These are phyloP conservation scores for Drosophila nr. perissopoda DNA, from an alignment of 2,888 invertebrate genomes.

Conservation along the genomic window DNA sequence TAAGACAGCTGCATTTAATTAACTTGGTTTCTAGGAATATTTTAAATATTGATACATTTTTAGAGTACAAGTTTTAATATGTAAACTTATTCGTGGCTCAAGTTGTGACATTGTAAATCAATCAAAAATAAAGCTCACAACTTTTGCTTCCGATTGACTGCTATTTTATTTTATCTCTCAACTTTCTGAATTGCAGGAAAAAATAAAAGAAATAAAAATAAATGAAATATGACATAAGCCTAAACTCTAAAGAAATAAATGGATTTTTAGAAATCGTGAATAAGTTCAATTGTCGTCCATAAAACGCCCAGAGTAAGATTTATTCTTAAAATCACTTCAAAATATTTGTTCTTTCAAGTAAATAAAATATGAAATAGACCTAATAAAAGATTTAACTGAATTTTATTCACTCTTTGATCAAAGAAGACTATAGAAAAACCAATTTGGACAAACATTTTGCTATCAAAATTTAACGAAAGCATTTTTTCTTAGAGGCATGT, in stretches of 20 bases:
- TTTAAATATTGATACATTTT: conserved; percentile 1
- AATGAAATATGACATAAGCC: neutral
- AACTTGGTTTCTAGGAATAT: neutral
- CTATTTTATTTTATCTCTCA: neutral
- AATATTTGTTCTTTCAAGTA: neutral
- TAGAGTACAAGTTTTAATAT: neutral
- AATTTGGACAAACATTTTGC: neutral
- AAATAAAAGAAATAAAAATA: neutral
- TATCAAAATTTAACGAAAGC: neutral
- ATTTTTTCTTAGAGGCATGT: neutral
- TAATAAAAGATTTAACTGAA: neutral
- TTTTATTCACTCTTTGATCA: neutral
- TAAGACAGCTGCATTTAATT: conserved; percentile 28
- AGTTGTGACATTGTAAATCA: neutral
- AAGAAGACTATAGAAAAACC: neutral
- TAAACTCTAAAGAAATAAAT: neutral
- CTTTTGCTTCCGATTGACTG: neutral
- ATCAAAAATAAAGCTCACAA: neutral
- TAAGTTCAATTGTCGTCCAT: neutral
- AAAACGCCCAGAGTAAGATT: neutral
- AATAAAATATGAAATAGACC: rapidly evolving
- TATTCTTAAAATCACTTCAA: neutral
- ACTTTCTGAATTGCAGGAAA: neutral
- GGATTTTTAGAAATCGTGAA: neutral
- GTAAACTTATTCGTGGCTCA: neutral